Percentiles rank a stretch among this genome's conserved stretches.
Conservation (phyloP, 2,113 vertebrate genomes). For the Paraplagusia blochii region DNA sequence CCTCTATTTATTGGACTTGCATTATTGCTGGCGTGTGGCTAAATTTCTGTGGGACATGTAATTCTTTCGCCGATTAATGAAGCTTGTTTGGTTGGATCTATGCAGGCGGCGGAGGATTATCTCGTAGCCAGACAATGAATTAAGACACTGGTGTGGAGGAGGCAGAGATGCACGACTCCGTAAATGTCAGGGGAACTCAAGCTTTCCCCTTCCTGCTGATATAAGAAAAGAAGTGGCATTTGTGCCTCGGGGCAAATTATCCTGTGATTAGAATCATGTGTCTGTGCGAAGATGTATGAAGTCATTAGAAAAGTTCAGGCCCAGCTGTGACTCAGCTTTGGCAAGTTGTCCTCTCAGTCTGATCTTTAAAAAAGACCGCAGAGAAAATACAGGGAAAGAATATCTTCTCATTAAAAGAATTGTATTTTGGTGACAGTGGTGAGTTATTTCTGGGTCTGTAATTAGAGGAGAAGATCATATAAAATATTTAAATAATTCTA, state of each 20-base stretch:
- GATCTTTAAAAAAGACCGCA: constrained; percentile 12
- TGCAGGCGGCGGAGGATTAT: constrained; percentile 32
- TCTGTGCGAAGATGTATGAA: constrained; percentile 11
- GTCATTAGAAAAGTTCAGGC: constrained; percentile 13
- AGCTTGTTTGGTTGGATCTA: constrained; percentile 24
- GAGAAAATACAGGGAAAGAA: constrained; percentile 1
- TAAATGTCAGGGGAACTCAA: constrained; percentile 34
- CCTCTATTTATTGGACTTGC: constrained; percentile 54
- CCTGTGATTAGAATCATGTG: constrained; percentile 15
- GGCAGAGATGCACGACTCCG: constrained; percentile 20
- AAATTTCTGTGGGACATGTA: constrained; percentile 33
- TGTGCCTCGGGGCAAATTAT: constrained; percentile 8
- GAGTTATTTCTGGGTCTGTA: not conserved
- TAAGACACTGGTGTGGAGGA: constrained; percentile 20
- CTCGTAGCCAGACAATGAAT: constrained; percentile 21
- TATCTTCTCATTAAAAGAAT: constrained; percentile 3
- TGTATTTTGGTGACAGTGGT: not conserved
- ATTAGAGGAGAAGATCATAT: not conserved
- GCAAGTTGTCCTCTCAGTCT: not conserved
- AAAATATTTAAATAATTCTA: not conserved
- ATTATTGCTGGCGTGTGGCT: constrained; percentile 37
- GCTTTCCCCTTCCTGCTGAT: constrained; percentile 30
- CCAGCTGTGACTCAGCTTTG: constrained; percentile 1
- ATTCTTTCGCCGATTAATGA: constrained; percentile 44
- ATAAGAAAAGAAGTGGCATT: constrained; percentile 22